Conservation (phyloP, 2,113 vertebrate genomes). For the Cichladusa arquata region DNA sequence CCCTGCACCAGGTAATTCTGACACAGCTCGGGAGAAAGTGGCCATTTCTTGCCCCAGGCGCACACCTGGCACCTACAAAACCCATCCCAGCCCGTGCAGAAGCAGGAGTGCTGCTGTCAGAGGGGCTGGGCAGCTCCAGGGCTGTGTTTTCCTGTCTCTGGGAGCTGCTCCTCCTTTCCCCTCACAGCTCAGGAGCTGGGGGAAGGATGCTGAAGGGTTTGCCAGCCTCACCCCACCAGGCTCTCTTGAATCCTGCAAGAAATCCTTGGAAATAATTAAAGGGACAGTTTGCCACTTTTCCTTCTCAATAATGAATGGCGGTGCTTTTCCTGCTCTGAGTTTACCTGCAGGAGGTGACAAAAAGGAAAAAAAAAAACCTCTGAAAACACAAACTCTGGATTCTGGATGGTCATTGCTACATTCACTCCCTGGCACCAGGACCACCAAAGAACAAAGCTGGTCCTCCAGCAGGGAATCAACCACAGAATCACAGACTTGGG, state of each 20-base stretch:
- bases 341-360: neutral
- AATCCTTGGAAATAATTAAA: neutral
- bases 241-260: neutral
- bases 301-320: neutral
- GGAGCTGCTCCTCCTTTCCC: neutral
- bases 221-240: neutral
- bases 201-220: neutral
- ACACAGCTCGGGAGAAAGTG: neutral
- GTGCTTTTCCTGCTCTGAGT: neutral
- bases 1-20: neutral
- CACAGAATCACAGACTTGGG: neutral
- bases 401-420: fast-evolving
- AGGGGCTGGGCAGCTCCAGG: neutral
- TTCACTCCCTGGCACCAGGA: neutral
- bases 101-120: neutral
- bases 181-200: neutral
- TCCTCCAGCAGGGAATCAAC: neutral
- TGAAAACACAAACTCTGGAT: neutral
- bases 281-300: neutral
- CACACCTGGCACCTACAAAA: neutral
- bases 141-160: fast-evolving
- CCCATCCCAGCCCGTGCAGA: neutral
- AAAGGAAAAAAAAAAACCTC: neutral
- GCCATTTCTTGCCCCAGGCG: neutral
- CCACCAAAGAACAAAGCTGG: neutral